Evolutionary conservation across 2,888 invertebrate genomes (phyloP), one percentile per base, ranked within the genome.

Genomic region (Cheiracanthium punctorium): DNA sequence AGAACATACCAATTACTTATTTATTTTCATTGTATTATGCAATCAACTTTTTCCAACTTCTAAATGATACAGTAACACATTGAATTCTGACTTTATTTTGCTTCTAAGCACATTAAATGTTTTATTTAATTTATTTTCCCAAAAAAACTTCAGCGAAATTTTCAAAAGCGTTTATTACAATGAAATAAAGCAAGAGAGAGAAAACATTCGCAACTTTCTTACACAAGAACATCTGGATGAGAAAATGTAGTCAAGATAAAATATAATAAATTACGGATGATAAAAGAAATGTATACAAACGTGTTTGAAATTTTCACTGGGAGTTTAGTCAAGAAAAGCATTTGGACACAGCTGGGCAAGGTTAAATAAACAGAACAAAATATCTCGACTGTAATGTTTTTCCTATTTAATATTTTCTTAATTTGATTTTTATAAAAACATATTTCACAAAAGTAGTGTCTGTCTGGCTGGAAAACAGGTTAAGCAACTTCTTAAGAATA

Each of bases 341-440:
- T 41, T 24, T 41, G 52, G 67, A 76, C 58, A 24, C 24, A 5
- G 24, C 24, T 33, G 41, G 67, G 30, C 43, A 32, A 75, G 67
- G 67, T 76, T 76, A 76, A 67, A 30, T n/a, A 67, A 76, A 67
- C 76, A 76, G 65, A 52, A 20, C 17, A 29, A 67, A 76, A 41
- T 76, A 58, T 29, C 17, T 41, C 12, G 8, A 28, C 41, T 76
- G n/a, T 43, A 4, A 76, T 76, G 33, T 74, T 43, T 76, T 37
- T 76, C 20, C 64, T 76, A 67, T 0, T 8, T 14, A 17, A 67
- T 33, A 37, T 29, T 33, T 37, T 33, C 20, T 43, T 48, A 41
- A 67, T 28, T 71, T 72, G 29, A 58, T 20, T 24, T 74, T 65
- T 24, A n/a, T 58, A 20, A 58, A 58, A 58, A 58, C 58, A 58